Evolutionary conservation across 2,113 vertebrate species (phyloP), one percentile per base, ranked within the genome.

Genomic region (Thunnus thynnus): DNA sequence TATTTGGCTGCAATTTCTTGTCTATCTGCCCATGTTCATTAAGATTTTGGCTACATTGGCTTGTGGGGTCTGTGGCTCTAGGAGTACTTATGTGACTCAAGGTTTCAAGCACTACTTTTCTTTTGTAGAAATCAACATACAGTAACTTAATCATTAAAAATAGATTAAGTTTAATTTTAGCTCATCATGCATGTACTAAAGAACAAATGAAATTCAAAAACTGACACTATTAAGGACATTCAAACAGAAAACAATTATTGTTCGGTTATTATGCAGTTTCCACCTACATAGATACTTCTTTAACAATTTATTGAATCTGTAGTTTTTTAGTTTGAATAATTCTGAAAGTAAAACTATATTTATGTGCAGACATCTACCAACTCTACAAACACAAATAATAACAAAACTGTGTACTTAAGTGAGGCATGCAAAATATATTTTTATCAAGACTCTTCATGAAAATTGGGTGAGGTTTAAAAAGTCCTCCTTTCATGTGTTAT

Each of bases 1-100:
- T 92, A 93, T 92, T 91, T 92, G 88, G 79, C 89, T 90, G 87
- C 86, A 87, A 85, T 89, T 84, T 88, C 85, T 86, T 75, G 73
- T 87, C 72, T 84, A 73, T 93, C 86, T 90, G 82, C 79, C 41
- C 75, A 88, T 78, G 76, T 89, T 93, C 91, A 92, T 93, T 93
- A 92, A 86, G 86, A 90, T 75, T 83, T 88, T 79, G 80, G 68
- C 82, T 79, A 25, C 63, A 65, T 48, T 84, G 80, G 78, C 79
- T 80, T 52, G 79, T 86, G 72, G 77, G 62, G 62, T 83, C 54
- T 74, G 46, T 74, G 61, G 62, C 67, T 86, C 32, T 44, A 70
- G 62, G 63, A 84, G 36, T 25, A 68, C 46, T 73, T 72, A 65
- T 76, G 70, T 30, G 64, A 87, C 78, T 70, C 52, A 67, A 54